phyloP scores from a whole-genome alignment of 2,797 vertebrate genomes.

The Babyrousa celebensis region DNA sequence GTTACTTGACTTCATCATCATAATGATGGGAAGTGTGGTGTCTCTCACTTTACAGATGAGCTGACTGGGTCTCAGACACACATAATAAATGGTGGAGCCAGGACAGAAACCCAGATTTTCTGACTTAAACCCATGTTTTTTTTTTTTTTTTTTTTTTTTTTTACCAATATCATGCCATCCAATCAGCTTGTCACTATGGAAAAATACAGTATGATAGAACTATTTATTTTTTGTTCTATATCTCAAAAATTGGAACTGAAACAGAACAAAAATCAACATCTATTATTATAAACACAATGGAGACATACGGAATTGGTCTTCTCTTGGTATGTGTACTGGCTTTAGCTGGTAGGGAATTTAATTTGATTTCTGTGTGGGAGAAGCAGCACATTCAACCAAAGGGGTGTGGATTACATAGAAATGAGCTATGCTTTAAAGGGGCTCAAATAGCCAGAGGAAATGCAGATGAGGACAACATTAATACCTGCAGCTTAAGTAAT shows the following conservation, averaged over 20 bases:
- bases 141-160: background rate
- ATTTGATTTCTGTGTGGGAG: slow-evolving; percentile 70
- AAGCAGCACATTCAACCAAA: slow-evolving; percentile 14
- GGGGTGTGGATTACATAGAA: slow-evolving; percentile 63
- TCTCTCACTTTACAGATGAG: slow-evolving; percentile 45
- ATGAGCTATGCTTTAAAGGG: slow-evolving; percentile 68
- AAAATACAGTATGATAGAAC: background rate
- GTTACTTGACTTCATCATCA: slow-evolving; percentile 39
- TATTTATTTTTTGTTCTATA: background rate
- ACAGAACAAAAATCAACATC: background rate
- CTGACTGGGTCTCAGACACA: background rate
- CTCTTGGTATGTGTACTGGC: slow-evolving; percentile 45
- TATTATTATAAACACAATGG: background rate
- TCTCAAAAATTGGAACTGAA: slow-evolving; percentile 46
- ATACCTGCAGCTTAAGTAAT: background rate
- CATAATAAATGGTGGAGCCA: background rate
- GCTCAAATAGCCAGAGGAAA: slow-evolving; percentile 18
- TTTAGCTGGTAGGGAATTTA: slow-evolving; percentile 52
- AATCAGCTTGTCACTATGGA: background rate
- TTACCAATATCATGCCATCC: background rate
- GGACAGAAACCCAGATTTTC: slow-evolving; percentile 5
- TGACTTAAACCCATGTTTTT: background rate
- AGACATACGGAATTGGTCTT: background rate
- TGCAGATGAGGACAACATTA: background rate
- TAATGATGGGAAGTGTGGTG: background rate